Evolutionary conservation across 2,113 vertebrate species (phyloP), one percentile per base, ranked within the genome.

Genomic region (Anthoscopus minutus): DNA sequence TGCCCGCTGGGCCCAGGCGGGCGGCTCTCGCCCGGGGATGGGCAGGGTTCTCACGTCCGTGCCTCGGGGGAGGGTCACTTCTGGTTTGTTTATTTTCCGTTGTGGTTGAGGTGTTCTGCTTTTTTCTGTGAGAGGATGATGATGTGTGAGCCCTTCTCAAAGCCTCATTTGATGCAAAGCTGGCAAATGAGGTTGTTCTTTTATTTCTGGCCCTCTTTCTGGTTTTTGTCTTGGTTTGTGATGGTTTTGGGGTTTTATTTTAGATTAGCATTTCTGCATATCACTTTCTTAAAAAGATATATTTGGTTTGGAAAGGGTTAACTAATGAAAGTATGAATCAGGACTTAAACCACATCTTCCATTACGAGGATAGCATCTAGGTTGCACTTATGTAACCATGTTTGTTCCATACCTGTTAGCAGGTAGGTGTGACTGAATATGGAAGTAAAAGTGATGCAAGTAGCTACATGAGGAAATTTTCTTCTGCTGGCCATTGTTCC

Each of bases 271-370:
- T 51, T 64, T 44, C 11, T 81, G 7, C 0, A 0, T 54, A 14
- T 30, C 9, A 2, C 17, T 60, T 84, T 35, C 19, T 66, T 64
- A 0, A 66, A 72, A 64, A 65, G 38, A 13, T 3, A 16, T 1
- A 1, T 51, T 30, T 70, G 4, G 40, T 83, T 76, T 27, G 35
- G 66, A 69, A 81, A 35, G 19, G 12, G 6, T 25, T n/a, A 3
- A 48, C 22, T 58, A 61, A 15, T 1, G 7, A 20, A 58, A 70
- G 27, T 0, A 0, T 62, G 33, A 23, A 11, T 61, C 0, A 1
- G 17, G 51, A 28, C 42, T 70, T 69, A 60, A 65, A 58, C 10
- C 21, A 37, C 19, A 11, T 31, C 30, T 88, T 62, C 38, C 6
- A 3, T 57, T 67, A 14, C 31, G 65, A 45, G 30, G 57, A 5